These are phyloP conservation scores for Haliclystus octoradiatus DNA, from an alignment of 30 jellyfish, hydroid and myxozoan species.

Conservation along the genomic window DNA sequence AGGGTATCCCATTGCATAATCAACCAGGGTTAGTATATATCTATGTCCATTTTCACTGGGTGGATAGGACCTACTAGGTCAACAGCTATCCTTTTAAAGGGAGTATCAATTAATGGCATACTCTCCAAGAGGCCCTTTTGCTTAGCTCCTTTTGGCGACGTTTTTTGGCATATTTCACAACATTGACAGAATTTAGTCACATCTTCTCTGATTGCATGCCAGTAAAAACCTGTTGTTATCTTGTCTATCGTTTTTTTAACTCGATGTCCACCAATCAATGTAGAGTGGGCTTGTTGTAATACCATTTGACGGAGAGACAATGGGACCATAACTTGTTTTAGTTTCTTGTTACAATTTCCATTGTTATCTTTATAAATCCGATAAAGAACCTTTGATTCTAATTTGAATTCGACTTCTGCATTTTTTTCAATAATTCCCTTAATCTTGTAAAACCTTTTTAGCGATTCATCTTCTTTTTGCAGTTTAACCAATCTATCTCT, in stretches of 20 bases:
- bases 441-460: constrained; percentile 30
- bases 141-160: constrained; percentile 19
- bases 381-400: background rate
- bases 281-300: constrained; percentile 28
- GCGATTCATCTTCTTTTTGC: constrained; percentile 26
- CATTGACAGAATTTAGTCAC: constrained; percentile 24
- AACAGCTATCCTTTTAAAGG: constrained; percentile 36
- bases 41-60: constrained; percentile 35
- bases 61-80: constrained; percentile 34
- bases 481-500: constrained; percentile 24
- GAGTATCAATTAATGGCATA: constrained; percentile 35
- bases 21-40: constrained; percentile 24
- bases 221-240: constrained; percentile 11
- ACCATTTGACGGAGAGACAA: constrained; percentile 10
- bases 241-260: constrained; percentile 24
- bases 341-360: background rate
- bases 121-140: too few relatives aligned
- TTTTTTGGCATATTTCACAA: constrained; percentile 9
- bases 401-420: background rate
- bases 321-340: constrained; percentile 3
- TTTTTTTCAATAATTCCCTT: background rate
- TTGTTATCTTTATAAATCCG: background rate
- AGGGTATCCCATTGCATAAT: constrained; percentile 32
- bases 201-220: constrained; percentile 25
- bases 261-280: constrained; percentile 44